phyloP scores from a whole-genome alignment of 2,113 vertebrate species.

The Atractosteus spatula region DNA sequence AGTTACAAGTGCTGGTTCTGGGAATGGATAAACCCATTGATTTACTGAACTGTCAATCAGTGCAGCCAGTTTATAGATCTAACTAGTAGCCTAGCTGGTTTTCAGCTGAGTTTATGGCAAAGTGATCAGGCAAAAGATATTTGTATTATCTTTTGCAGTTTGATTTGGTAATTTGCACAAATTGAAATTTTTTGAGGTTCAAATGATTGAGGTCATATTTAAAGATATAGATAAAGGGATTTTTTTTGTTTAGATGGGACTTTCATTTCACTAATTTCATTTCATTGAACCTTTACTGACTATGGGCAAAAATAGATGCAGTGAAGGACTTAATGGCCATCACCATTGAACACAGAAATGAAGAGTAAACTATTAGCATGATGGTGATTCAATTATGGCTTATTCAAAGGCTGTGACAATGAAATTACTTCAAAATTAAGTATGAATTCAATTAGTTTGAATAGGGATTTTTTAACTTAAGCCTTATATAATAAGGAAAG shows the following conservation, averaged over 20 bases:
- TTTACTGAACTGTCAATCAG: conserved; percentile 30
- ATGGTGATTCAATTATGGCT: background rate
- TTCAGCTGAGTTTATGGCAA: conserved; percentile 12
- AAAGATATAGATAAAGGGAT: too few relatives aligned
- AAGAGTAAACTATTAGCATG: background rate
- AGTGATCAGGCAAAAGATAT: background rate
- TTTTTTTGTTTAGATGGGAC: too few relatives aligned
- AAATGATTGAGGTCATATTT: too few relatives aligned
- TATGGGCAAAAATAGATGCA: too few relatives aligned
- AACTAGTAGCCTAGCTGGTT: conserved; percentile 16
- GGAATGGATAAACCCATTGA: conserved; percentile 29
- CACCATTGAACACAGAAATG: background rate
- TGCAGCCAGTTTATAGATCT: conserved; percentile 22
- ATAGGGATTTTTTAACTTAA: background rate
- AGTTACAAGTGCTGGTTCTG: conserved; percentile 32
- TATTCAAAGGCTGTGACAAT: background rate
- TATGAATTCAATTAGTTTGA: background rate
- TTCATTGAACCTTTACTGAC: too few relatives aligned
- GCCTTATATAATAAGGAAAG: too few relatives aligned
- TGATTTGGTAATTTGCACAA: too few relatives aligned
- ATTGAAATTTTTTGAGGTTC: too few relatives aligned
- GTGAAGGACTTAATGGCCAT: background rate
- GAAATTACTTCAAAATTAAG: background rate
- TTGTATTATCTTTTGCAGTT: too few relatives aligned
- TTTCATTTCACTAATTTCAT: too few relatives aligned